Conservation (phyloP, 1,140 invertebrate genomes). For the Lutraria rhynchaena region DNA sequence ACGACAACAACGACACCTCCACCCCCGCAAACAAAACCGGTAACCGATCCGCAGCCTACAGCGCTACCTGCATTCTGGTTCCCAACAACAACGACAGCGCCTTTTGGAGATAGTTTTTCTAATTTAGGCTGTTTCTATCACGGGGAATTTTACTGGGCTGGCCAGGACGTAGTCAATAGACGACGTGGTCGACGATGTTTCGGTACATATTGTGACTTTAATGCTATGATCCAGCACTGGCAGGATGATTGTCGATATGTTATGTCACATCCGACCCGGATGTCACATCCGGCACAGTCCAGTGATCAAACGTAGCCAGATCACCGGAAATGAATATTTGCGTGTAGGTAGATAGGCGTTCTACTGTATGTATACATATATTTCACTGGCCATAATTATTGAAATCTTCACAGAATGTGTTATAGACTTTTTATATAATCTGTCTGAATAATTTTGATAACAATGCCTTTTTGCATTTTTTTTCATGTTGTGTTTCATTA, state of each 20-base stretch:
- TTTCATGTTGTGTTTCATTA: no score
- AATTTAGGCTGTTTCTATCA: conserved; percentile 23
- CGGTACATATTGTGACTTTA: conserved; percentile 45
- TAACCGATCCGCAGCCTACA: neutral
- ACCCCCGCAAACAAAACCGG: neutral
- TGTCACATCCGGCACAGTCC: no score
- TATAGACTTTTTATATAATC: no score
- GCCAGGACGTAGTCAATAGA: conserved; percentile 35
- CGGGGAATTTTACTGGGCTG: conserved; percentile 18
- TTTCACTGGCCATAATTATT: no score
- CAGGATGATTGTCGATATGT: conserved; percentile 27
- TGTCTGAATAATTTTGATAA: no score
- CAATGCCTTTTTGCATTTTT: no score
- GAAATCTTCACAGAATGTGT: no score
- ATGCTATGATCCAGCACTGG: conserved; percentile 11
- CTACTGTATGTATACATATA: no score
- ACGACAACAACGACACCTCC: neutral
- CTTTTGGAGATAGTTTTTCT: neutral
- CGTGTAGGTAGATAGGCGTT: no score
- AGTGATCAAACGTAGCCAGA: no score
- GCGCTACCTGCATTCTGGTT: conserved; percentile 4
- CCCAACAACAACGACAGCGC: neutral
- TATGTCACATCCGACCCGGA: no score
- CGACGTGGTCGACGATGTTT: conserved; percentile 13
- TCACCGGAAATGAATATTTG: no score